These are phyloP conservation scores for Thecophora atra DNA, from an alignment of 2,888 invertebrate species.

Conservation along the genomic window DNA sequence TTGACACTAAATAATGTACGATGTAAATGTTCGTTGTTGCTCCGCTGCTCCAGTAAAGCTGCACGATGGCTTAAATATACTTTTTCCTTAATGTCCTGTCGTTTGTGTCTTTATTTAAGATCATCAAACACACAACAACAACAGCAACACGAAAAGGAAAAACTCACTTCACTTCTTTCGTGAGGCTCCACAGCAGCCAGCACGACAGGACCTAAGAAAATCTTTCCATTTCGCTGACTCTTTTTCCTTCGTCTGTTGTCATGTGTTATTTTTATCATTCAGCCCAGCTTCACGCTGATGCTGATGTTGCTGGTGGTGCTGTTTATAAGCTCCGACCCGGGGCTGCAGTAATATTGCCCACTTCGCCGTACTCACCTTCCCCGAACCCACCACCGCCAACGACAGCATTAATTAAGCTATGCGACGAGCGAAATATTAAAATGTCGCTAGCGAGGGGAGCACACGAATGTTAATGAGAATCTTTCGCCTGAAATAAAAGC, in stretches of 20 bases:
- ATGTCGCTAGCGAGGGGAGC: constrained; percentile 24
- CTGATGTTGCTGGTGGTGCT: constrained; percentile 6
- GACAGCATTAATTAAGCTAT: constrained; percentile 39
- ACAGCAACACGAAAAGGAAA: not conserved
- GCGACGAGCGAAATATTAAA: constrained; percentile 37
- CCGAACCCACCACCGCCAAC: not conserved
- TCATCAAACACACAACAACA: constrained; percentile 6
- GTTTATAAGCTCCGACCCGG: not conserved
- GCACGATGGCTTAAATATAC: constrained; percentile 16
- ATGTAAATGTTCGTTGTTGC: constrained; percentile 3
- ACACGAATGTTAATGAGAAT: constrained; percentile 12
- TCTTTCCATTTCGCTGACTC: not conserved
- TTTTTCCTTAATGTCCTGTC: constrained; percentile 35
- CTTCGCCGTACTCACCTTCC: not conserved
- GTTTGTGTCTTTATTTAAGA: constrained; percentile 38
- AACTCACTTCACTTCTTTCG: too few relatives aligned
- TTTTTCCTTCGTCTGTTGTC: not conserved
- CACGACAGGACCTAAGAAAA: not conserved
- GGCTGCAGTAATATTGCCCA: not conserved
- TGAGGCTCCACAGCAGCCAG: not conserved
- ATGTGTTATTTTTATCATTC: not conserved
- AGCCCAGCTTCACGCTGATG: not conserved
- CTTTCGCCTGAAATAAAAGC: constrained; percentile 4
- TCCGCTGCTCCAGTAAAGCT: constrained; percentile 9
- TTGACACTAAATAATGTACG: not conserved